phyloP scores from a whole-genome alignment of 2,113 vertebrate genomes.

The Limnothrissa miodon region DNA sequence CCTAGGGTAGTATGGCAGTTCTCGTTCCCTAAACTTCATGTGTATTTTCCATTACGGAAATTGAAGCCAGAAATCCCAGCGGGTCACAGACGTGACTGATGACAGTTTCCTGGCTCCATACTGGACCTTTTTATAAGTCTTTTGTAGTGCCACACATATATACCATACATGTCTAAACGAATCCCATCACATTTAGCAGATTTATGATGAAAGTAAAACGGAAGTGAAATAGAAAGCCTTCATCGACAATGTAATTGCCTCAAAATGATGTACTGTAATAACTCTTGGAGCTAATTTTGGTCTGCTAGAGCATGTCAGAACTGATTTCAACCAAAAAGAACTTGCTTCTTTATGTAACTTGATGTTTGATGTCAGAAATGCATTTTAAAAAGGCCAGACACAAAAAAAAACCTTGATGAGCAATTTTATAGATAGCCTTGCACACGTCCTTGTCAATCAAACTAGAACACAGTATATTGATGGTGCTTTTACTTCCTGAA shows the following conservation, averaged over 20 bases:
- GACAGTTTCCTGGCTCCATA: background rate
- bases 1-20: background rate
- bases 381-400: background rate
- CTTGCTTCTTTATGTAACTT: background rate
- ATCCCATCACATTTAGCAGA: slow-evolving; percentile 9
- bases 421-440: background rate
- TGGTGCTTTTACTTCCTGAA: background rate
- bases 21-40: background rate
- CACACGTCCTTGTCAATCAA: background rate
- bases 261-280: background rate
- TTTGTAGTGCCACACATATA: slow-evolving; percentile 3
- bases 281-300: background rate
- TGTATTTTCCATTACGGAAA: background rate
- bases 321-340: background rate
- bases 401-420: background rate
- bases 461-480: background rate
- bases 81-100: background rate
- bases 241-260: background rate
- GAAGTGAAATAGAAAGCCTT: background rate
- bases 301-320: background rate
- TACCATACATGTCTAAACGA: background rate
- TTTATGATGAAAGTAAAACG: background rate
- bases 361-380: background rate
- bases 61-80: slow-evolving; percentile 7
- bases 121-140: background rate